phyloP scores from a whole-genome alignment of 2,888 invertebrate species.

The Lithophane ornitopus region DNA sequence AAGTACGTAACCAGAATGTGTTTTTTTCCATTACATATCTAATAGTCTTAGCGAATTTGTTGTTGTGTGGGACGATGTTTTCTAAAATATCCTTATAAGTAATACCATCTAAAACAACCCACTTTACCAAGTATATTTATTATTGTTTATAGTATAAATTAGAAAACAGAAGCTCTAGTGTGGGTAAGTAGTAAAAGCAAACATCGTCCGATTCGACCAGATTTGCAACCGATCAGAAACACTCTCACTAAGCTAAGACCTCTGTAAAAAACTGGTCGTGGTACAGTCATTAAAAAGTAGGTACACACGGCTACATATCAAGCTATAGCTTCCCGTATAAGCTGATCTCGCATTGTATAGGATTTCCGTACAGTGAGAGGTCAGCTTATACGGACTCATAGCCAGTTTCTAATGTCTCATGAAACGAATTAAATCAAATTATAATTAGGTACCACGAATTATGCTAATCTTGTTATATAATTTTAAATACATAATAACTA shows the following conservation, averaged over 20 bases:
- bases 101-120: not conserved
- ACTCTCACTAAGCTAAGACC: not conserved
- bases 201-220: not conserved
- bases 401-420: slow-evolving; percentile 17
- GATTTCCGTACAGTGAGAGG: too few species aligned
- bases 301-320: too few species aligned
- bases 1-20: not conserved
- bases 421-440: slow-evolving; percentile 24
- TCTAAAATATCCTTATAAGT: not conserved
- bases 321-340: too few species aligned
- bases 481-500: slow-evolving; percentile 9
- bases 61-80: not conserved
- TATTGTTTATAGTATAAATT: not conserved
- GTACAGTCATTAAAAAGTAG: slow-evolving; percentile 3
- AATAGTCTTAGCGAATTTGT: not conserved
- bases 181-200: not conserved
- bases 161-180: slow-evolving; percentile 6
- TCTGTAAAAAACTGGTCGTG: slow-evolving; percentile 1
- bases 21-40: not conserved
- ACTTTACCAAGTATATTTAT: not conserved
- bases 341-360: too few species aligned
- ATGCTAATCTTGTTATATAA: slow-evolving; percentile 37
- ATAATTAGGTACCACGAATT: slow-evolving; percentile 12
- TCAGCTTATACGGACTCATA: not conserved
- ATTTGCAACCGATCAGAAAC: not conserved